Evolutionary conservation across 2,797 vertebrate species (phyloP).

Genomic region (Trichosurus vulpecula): DNA sequence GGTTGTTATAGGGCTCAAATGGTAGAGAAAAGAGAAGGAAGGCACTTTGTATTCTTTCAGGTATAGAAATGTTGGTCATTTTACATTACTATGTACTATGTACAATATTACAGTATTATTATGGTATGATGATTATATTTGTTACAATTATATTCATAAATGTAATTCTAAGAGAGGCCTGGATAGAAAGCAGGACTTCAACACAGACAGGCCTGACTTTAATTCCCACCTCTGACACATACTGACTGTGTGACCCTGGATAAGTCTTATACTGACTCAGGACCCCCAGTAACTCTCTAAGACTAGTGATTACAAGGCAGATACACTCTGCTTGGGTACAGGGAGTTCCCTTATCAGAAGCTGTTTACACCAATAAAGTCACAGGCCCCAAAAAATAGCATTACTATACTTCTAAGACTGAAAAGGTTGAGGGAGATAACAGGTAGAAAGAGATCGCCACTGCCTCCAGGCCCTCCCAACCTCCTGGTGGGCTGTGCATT

Average conservation of each 20-base stretch:
- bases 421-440: background rate
- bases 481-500: background rate
- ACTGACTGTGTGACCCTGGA: background rate
- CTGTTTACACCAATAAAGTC: background rate
- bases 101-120: too few species aligned
- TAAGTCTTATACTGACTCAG: background rate
- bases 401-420: background rate
- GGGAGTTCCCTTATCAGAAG: background rate
- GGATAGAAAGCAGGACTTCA: background rate
- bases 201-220: background rate
- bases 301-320: background rate
- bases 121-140: background rate
- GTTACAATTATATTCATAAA: background rate
- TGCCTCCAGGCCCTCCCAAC: rapidly evolving
- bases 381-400: background rate
- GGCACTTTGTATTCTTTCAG: background rate
- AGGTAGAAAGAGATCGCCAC: background rate
- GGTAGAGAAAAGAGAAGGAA: background rate
- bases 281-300: background rate
- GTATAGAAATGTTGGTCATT: background rate
- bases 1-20: background rate
- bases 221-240: background rate
- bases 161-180: background rate
- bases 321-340: background rate
- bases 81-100: background rate